Evolutionary conservation across 1,140 invertebrate species (phyloP), one percentile per base, ranked within the genome.

Genomic region (Brachionus rubens): DNA sequence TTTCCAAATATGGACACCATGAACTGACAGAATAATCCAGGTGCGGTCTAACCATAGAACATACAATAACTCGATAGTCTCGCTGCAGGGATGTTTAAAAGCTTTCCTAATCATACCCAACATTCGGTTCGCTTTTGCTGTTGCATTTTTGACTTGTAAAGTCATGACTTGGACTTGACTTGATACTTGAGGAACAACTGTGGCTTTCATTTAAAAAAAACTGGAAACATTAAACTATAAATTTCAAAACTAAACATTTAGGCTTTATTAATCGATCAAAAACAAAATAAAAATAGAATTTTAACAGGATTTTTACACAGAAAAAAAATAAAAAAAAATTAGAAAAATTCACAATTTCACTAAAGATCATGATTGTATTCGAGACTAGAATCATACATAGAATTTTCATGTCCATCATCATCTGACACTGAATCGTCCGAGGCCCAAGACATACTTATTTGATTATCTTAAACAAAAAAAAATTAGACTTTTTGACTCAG

Each of bases 361-460:
- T 65, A 16, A 24, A 43, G 40, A 43, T 65, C 59, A 43, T 65
- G 36, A 21, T 43, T 65, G 43, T 65, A 65, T 65, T 65, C 59
- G 24, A 65, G 59, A 65, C 59, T 65, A 43, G 59, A 65, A 65
- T 65, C 59, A 65, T 65, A 65, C 59, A 65, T 65, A 10, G 59
- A 65, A 40, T 65, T 65, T 65, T 65, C 59, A 4, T 65, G 33
- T n/a, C 19, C 59, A 26, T 65, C 59, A 12, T 65, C 59, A 14
- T 65, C 59, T 24, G 19, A 40, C 1, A 43, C 40, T 40, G 59
- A 65, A 43, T 65, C 59, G 30, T 65, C 59, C 26, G 59, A 65
- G 24, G 59, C 26, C 59, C 59, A 65, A 24, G 59, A 65, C 59
- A 65, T 24, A 43, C 40, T 43, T 6, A 43, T 65, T 16, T 16